Evolutionary conservation across 2,888 invertebrate genomes (phyloP), one percentile per base, ranked within the genome.

Genomic region (Lamellibrachia columna): DNA sequence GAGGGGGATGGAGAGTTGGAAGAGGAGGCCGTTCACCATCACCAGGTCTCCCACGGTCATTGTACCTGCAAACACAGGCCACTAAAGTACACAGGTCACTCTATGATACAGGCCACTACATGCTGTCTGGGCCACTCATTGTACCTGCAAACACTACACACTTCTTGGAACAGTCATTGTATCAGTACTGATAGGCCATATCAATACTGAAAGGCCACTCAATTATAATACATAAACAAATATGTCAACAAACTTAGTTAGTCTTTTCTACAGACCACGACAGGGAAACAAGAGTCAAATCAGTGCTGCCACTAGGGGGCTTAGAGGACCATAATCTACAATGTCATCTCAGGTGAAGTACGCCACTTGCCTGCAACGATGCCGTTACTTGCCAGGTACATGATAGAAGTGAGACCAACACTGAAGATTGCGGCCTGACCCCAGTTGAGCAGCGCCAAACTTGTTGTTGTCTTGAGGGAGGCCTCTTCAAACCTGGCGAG

Each of bases 41-140:
- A 99, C 99, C 95, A 99, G 97, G 97, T 99, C 99, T 53, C 99
- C 99, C 40, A 99, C 98, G 0, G 99, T 98, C 98, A 99, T 98
- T 94, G 98, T 98, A 92, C 98, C 98, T 98, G 96, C 90, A 75
- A 15, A 11, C 75, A 75, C 2, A 58, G 58, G 58, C 58, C 58
- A 15, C 15, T 58, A 8, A 58, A 8, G 11, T 11, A 11, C 58
- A 58, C 58, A 58, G 58, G 58, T 58, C 58, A 11, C 58, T 15
- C 58, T 11, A 2, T 7, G 58, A 40, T 40, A 40, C 40, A 40
- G 40, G 1, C 40, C 40, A 40, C 1, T 40, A 40, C 40, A 40
- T 40, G 40, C 40, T 40, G 40, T 40, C 40, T 40, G 40, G 40
- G 40, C 40, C 40, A 40, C 40, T 58, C 58, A 58, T 58, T 58